phyloP scores from a whole-genome alignment of 2,888 invertebrate genomes.

The Sarcophaga rosellei region DNA sequence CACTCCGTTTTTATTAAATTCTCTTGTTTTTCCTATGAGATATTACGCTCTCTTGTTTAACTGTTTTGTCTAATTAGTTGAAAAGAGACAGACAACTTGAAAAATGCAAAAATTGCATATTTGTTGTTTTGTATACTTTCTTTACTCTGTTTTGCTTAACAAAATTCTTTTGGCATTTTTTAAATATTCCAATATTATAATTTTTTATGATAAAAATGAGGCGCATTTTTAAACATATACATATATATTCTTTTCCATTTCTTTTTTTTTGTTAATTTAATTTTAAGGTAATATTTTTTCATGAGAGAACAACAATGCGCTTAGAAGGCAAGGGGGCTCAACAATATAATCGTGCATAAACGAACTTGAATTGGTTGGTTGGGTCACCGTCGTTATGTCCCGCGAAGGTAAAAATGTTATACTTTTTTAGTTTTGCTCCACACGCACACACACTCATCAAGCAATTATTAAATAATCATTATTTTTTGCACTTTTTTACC shows the following conservation, averaged over 20 bases:
- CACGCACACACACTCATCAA: conserved; percentile 54
- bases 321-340: conserved; percentile 60
- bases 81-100: conserved; percentile 44
- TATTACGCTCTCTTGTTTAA: conserved; percentile 43
- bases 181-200: conserved; percentile 1
- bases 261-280: conserved; percentile 38
- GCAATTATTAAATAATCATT: conserved; percentile 68
- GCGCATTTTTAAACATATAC: conserved; percentile 45
- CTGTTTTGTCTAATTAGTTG: conserved; percentile 45
- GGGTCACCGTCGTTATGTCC: conserved; percentile 66
- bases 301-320: conserved; percentile 54
- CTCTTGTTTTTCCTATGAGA: background rate
- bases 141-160: conserved; percentile 19
- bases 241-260: conserved; percentile 7
- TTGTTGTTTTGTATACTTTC: background rate
- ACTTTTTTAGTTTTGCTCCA: conserved; percentile 64
- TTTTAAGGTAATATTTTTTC: conserved; percentile 43
- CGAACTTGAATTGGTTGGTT: conserved; percentile 68
- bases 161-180: conserved; percentile 2
- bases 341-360: conserved; percentile 63
- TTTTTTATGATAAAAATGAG: conserved; percentile 35
- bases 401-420: conserved; percentile 68
- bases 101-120: conserved; percentile 39
- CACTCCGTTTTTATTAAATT: conserved; percentile 19
- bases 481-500: conserved; percentile 58